Conservation (phyloP, 1,140 invertebrate genomes). For the Drosophila neocordata region DNA sequence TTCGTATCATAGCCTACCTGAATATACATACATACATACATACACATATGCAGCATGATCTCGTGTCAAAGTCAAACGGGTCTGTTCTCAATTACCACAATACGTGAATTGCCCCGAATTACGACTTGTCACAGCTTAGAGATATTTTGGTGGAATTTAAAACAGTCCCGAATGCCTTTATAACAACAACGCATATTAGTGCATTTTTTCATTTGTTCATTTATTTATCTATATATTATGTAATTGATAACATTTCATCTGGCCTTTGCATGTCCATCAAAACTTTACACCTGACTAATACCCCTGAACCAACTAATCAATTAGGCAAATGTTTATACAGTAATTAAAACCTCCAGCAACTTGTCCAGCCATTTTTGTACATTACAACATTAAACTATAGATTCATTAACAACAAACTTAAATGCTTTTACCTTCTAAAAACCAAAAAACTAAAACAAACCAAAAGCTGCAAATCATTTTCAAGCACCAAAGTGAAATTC, state of each 20-base stretch:
- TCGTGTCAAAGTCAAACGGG: neutral
- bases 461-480: conserved; percentile 60
- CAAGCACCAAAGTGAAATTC: conserved; percentile 65
- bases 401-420: conserved; percentile 1
- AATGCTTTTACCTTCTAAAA: conserved; percentile 13
- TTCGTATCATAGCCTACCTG: neutral
- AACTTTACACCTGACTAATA: neutral
- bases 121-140: neutral
- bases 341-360: neutral
- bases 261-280: neutral
- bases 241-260: neutral
- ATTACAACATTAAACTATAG: neutral
- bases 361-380: neutral
- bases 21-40: conserved; percentile 4
- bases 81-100: neutral
- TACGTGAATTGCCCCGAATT: neutral
- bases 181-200: too few species aligned
- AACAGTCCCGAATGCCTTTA: neutral
- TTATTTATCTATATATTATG: neutral
- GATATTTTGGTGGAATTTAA: neutral
- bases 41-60: neutral
- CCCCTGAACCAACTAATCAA: neutral
- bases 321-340: conserved; percentile 5
- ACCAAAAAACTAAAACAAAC: neutral
- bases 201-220: neutral